Evolutionary conservation across 2,888 invertebrate genomes (phyloP).

Genomic region (Chesias legatella): DNA sequence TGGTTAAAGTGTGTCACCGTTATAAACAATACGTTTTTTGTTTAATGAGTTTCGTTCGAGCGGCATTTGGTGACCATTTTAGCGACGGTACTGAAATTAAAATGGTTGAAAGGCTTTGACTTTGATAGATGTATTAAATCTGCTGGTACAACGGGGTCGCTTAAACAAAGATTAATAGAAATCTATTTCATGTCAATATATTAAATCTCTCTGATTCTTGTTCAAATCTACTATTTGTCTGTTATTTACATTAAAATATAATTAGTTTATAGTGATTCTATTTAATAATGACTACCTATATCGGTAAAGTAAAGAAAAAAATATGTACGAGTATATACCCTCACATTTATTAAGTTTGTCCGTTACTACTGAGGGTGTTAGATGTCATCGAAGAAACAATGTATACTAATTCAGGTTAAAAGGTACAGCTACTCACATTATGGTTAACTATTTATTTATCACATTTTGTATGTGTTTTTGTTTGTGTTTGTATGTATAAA

Average conservation of each 20-base stretch:
- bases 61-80: constrained; percentile 20
- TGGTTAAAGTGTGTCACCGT: constrained; percentile 19
- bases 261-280: constrained; percentile 3
- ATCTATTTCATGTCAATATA: constrained; percentile 1
- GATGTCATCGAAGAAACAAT: not conserved
- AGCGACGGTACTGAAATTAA: constrained; percentile 4
- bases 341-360: no score
- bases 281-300: no score
- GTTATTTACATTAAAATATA: constrained; percentile 4
- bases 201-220: constrained; percentile 14
- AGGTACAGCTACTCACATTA: no score
- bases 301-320: no score
- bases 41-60: constrained; percentile 14
- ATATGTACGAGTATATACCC: no score
- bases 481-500: no score
- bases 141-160: constrained; percentile 21
- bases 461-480: no score
- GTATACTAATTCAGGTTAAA: no score
- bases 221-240: constrained; percentile 11
- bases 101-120: constrained; percentile 5
- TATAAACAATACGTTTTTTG: constrained; percentile 16
- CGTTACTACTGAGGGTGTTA: no score
- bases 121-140: constrained; percentile 4
- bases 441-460: no score
- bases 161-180: constrained; percentile 2